Base-by-base conservation (phyloP, 2,888 invertebrate genomes). In the Octonoba sinensis region DNA sequence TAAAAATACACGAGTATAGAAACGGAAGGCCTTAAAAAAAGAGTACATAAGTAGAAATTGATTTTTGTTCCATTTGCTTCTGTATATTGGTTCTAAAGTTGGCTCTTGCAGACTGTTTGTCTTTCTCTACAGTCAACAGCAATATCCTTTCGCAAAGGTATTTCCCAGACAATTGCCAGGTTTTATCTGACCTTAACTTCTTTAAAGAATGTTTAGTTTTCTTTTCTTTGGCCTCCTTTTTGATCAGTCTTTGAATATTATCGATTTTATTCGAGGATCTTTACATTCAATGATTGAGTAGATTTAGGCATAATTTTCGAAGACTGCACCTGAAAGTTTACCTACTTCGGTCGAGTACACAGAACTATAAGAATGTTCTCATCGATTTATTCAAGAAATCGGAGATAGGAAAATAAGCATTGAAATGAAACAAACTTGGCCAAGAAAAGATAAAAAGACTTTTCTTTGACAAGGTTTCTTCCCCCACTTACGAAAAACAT, bases 51-150 rank as follows among this genome's bases (percentile, higher is more conserved):
- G 54, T 79, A 59, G 73, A 79, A 79, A 79, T 73, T 79, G 79
- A 79, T 79, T 79, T 79, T 51, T 73, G 79, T 79, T 79, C 79
- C 79, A 79, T 73, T 72, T 79, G 60, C 79, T 73, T 79, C 72
- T 73, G 71, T 79, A 79, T 79, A 79, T 79, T 79, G 79, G 79
- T 67, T 79, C 79, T 56, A n/a, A 66, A 69, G 60, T 62, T 60
- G 60, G 72, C 62, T 79, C 79, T 79, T 79, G 66, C 51, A 46
- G 70, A 73, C 54, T 79, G 79, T 79, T 79, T 79, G 79, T 72
- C 79, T 79, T 79, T 79, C 79, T 72, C 79, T 66, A 79, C 73
- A 79, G 79, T 79, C 79, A 79, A 79, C 72, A 79, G 79, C 67
- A 79, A 79, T 79, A 79, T 73, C 70, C 77, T 77, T 62, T 77